Conservation (phyloP, 2,888 invertebrate species). For the Polyommatus icarus region DNA sequence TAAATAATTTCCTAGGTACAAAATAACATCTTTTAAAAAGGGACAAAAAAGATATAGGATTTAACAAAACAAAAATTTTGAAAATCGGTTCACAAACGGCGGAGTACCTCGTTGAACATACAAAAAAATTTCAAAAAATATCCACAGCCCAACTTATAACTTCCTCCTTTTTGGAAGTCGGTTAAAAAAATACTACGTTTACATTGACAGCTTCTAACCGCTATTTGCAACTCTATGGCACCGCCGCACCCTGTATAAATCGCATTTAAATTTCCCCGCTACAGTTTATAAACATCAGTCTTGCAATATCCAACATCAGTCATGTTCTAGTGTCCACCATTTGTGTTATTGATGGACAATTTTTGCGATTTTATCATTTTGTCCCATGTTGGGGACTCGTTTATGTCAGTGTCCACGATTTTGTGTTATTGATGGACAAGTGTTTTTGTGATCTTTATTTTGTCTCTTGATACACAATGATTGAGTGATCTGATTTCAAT, state of each 20-base stretch:
- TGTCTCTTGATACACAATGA: background rate
- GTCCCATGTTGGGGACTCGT: background rate
- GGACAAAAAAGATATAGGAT: too few relatives aligned
- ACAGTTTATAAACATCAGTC: slow-evolving; percentile 32
- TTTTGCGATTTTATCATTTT: slow-evolving; percentile 14
- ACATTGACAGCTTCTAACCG: background rate
- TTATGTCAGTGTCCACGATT: slow-evolving; percentile 12
- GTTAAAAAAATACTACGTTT: background rate
- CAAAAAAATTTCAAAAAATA: too few relatives aligned
- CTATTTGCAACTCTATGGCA: slow-evolving; percentile 36
- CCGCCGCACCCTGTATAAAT: slow-evolving; percentile 50
- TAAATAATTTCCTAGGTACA: too few relatives aligned
- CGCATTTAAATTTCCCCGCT: slow-evolving; percentile 52
- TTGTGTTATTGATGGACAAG: slow-evolving; percentile 10
- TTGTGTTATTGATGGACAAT: slow-evolving; percentile 14
- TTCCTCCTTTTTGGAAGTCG: too few relatives aligned
- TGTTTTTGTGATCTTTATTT: slow-evolving; percentile 7
- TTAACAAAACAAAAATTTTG: too few relatives aligned
- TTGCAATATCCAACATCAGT: slow-evolving; percentile 34
- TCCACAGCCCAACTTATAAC: too few relatives aligned
- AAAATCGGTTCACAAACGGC: too few relatives aligned
- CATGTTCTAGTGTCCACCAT: slow-evolving; percentile 19
- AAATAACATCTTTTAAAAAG: too few relatives aligned
- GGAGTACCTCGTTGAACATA: too few relatives aligned
- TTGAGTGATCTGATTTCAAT: background rate